These are phyloP conservation scores for Dioctria linearis DNA, from an alignment of 2,888 invertebrate genomes.

Conservation along the genomic window DNA sequence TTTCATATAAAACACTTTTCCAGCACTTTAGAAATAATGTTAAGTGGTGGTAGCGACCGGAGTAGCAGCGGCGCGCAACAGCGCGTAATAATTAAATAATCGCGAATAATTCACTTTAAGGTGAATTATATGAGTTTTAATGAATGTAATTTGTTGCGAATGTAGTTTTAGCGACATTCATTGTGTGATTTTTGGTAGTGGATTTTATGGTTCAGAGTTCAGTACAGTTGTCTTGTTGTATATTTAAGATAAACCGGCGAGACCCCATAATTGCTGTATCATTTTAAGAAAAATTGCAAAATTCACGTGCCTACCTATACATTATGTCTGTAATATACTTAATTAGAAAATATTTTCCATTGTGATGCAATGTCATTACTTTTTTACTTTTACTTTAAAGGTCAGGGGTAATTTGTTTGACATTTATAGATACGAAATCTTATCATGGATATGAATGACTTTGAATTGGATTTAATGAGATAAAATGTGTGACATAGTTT, in stretches of 20 bases:
- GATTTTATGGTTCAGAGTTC: too few species aligned
- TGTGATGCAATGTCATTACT: conserved; percentile 40
- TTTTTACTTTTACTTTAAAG: conserved; percentile 32
- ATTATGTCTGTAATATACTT: background rate
- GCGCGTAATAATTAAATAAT: too few species aligned
- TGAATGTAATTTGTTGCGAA: too few species aligned
- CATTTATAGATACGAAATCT: background rate
- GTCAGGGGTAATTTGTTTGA: conserved; percentile 23
- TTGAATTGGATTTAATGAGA: conserved; percentile 10
- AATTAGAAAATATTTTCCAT: conserved; percentile 28
- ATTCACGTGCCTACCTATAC: conserved; percentile 14
- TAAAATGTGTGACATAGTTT: background rate
- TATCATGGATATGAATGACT: background rate
- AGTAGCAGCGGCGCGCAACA: too few species aligned
- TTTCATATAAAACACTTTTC: background rate
- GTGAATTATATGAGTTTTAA: too few species aligned
- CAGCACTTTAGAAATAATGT: background rate
- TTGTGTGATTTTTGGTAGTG: too few species aligned
- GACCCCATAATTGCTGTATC: too few species aligned
- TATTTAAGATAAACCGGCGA: too few species aligned
- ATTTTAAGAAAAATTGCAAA: background rate
- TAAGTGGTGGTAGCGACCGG: too few species aligned
- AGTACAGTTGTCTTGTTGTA: too few species aligned
- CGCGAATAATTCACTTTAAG: too few species aligned
- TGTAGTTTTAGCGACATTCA: too few species aligned